A percentile compares a stretch with the other conserved stretches of the same genome.
Evolutionary conservation across 1,140 invertebrate species (phyloP).

Genomic region (Ericerus pela): DNA sequence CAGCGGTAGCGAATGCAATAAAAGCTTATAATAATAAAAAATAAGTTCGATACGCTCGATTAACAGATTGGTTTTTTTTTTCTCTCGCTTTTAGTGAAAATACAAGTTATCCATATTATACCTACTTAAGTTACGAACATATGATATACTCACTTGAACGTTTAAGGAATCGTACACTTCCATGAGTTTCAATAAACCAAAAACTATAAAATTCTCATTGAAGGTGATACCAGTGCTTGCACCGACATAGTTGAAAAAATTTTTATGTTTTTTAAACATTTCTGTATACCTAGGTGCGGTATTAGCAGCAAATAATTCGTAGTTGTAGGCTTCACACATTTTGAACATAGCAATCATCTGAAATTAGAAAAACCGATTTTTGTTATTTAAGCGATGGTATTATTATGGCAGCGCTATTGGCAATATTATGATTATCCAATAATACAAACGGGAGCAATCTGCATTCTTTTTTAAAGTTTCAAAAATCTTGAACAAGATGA

Average conservation of each 20-base stretch:
- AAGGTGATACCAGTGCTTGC: constrained; percentile 4
- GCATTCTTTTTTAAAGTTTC: no score
- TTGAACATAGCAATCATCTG: background rate
- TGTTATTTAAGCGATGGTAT: no score
- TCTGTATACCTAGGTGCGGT: constrained; percentile 1
- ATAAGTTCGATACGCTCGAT: background rate
- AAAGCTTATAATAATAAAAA: background rate
- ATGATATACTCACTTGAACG: constrained; percentile 15
- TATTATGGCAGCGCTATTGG: no score
- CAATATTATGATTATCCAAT: no score
- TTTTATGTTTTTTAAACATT: constrained; percentile 13
- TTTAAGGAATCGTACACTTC: constrained; percentile 16
- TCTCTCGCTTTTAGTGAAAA: background rate
- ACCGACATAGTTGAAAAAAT: constrained; percentile 14
- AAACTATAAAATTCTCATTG: background rate
- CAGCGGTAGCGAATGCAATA: background rate
- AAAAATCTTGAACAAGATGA: no score
- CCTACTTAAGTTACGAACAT: no score
- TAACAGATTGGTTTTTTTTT: background rate
- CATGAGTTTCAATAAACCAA: background rate
- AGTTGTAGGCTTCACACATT: constrained; percentile 1
- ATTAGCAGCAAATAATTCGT: constrained; percentile 7
- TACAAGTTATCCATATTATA: no score
- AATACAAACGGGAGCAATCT: no score
- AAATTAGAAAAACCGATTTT: no score